Conservation (phyloP, 2,113 vertebrate species). For the Gobius niger region DNA sequence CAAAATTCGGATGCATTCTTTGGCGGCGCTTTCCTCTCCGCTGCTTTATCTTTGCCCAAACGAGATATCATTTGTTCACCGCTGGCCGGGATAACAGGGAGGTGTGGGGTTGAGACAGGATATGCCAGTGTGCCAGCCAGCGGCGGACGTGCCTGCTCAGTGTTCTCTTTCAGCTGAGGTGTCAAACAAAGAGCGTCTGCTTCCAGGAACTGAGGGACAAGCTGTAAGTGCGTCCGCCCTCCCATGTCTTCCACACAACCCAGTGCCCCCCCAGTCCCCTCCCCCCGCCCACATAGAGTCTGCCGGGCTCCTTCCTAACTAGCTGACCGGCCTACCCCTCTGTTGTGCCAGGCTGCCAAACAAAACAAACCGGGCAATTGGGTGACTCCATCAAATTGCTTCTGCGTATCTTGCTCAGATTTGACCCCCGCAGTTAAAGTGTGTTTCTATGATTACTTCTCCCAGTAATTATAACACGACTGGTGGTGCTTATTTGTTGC, state of each 20-base stretch:
- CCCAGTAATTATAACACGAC: too few species aligned
- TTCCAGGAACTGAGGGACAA: slow-evolving; percentile 70
- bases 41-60: slow-evolving; percentile 38
- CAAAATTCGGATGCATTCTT: slow-evolving; percentile 63
- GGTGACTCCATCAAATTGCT: slow-evolving; percentile 63
- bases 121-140: slow-evolving; percentile 66
- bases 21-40: slow-evolving; percentile 27
- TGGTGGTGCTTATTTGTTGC: too few species aligned
- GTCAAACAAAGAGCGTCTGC: slow-evolving; percentile 75
- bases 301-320: slow-evolving; percentile 26
- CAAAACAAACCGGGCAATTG: slow-evolving; percentile 51
- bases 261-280: slow-evolving; percentile 1
- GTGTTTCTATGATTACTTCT: too few species aligned
- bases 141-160: slow-evolving; percentile 59
- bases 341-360: slow-evolving; percentile 33
- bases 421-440: background rate
- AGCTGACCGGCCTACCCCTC: slow-evolving; percentile 9
- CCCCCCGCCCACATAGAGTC: slow-evolving; percentile 5
- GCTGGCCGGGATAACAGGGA: slow-evolving; percentile 33
- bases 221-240: slow-evolving; percentile 65
- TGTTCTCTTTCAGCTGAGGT: slow-evolving; percentile 71
- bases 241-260: slow-evolving; percentile 7
- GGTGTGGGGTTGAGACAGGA: slow-evolving; percentile 60
- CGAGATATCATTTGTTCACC: slow-evolving; percentile 49
- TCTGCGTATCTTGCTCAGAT: slow-evolving; percentile 49